A percentile compares a stretch with the other conserved stretches of the same genome.
These are phyloP conservation scores for Drosophila rhopaloa DNA, from an alignment of 1,140 invertebrate genomes.

Conservation along the genomic window DNA sequence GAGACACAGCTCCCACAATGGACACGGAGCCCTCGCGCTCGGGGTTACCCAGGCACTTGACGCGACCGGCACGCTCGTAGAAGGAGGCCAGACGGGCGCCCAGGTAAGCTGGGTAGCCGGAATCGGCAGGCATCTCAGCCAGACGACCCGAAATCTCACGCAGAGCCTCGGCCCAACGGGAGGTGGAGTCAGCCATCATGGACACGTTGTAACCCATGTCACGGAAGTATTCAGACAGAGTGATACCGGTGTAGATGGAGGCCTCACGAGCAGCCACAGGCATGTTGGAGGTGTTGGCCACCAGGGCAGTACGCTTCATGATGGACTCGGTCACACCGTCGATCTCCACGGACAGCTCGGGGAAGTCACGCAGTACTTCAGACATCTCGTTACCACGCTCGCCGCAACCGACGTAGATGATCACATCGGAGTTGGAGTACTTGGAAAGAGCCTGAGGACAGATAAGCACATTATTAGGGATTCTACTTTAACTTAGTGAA, in stretches of 20 bases:
- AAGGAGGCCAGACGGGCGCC: constrained; percentile 99
- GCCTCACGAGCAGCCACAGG: constrained; percentile 99
- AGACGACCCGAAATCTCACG: constrained; percentile 99
- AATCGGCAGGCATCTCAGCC: constrained; percentile 99
- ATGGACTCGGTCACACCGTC: constrained; percentile 98
- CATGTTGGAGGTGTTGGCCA: constrained; percentile 99
- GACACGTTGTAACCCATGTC: constrained; percentile 99
- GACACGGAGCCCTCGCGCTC: constrained; percentile 99
- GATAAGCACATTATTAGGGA: not conserved
- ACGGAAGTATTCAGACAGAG: constrained; percentile 98
- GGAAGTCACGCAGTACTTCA: constrained; percentile 98
- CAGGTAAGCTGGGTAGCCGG: constrained; percentile 99
- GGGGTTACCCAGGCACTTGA: constrained; percentile 99
- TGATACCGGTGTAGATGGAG: constrained; percentile 99
- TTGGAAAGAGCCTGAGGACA: constrained; percentile 93
- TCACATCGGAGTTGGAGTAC: constrained; percentile 99
- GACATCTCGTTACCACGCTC: constrained; percentile 96
- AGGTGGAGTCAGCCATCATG: constrained; percentile 99
- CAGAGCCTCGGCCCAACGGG: constrained; percentile 99
- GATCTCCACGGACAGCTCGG: constrained; percentile 98
- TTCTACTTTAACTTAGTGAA: not conserved
- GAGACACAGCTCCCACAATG: constrained; percentile 99
- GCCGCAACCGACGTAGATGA: constrained; percentile 99
- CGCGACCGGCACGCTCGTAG: constrained; percentile 99
- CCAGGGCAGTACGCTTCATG: constrained; percentile 99